Percentiles rank a stretch among this genome's conserved stretches.
These are phyloP conservation scores for Leucopternis melanops DNA, from an alignment of 2,113 vertebrate species.

Conservation along the genomic window DNA sequence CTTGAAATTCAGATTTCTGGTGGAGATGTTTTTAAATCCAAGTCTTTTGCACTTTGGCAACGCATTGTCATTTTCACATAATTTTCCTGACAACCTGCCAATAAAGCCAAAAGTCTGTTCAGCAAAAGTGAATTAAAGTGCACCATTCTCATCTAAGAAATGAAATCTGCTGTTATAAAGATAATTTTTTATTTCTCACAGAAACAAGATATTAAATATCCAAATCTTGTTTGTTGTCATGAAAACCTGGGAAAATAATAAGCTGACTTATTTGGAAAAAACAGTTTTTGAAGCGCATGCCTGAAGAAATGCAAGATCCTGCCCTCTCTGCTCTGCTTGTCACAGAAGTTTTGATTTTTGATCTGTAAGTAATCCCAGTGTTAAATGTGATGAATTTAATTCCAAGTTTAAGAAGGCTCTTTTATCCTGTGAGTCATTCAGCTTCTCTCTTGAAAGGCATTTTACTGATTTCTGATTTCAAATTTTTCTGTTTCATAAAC, in stretches of 20 bases:
- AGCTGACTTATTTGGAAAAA: not conserved
- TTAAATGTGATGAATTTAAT: not conserved
- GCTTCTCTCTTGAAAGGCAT: not conserved
- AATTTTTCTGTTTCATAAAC: not conserved
- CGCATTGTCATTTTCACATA: not conserved
- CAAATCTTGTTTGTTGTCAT: not conserved
- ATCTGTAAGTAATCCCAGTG: not conserved
- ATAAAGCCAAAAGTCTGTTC: not conserved
- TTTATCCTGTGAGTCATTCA: not conserved
- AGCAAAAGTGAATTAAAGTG: not conserved
- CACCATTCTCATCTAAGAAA: slow-evolving; percentile 18
- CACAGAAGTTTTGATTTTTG: not conserved
- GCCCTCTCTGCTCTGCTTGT: not conserved
- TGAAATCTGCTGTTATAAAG: slow-evolving; percentile 4
- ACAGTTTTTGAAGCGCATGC: not conserved
- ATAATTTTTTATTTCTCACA: not conserved
- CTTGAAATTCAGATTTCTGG: not conserved
- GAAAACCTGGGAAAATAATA: slow-evolving; percentile 14
- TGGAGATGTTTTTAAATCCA: not conserved
- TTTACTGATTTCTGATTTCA: not conserved
- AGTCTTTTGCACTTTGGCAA: slow-evolving; percentile 18
- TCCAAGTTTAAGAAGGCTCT: not conserved
- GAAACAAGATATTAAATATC: slow-evolving; percentile 2
- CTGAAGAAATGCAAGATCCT: not conserved
- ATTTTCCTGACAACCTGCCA: slow-evolving; percentile 27